These are phyloP conservation scores for Puntigrus tetrazona DNA, from an alignment of 2,113 vertebrate species.

Conservation along the genomic window DNA sequence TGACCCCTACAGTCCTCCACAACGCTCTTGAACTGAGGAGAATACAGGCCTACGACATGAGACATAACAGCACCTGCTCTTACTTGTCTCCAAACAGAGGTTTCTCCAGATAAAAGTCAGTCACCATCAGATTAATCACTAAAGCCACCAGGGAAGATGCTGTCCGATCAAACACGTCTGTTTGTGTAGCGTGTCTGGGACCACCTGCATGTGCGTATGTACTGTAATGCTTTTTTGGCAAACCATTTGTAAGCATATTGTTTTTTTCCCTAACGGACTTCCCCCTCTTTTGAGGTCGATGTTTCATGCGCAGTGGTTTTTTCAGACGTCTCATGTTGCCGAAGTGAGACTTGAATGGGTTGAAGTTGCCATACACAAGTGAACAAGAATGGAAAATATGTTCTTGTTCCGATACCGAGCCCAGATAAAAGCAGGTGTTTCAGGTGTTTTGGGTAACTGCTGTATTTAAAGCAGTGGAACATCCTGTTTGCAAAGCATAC, in stretches of 20 bases:
- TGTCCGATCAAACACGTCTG: slow-evolving; percentile 62
- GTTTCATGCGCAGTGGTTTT: slow-evolving; percentile 65
- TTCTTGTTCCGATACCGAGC: slow-evolving; percentile 67
- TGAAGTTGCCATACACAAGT: slow-evolving; percentile 58
- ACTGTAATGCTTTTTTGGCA: slow-evolving; percentile 66
- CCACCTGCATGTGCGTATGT: slow-evolving; percentile 70
- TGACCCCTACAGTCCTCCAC: slow-evolving; percentile 12
- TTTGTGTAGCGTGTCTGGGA: slow-evolving; percentile 74
- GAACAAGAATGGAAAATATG: slow-evolving; percentile 72
- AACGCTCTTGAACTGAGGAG: slow-evolving; percentile 26
- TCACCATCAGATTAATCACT: slow-evolving; percentile 79
- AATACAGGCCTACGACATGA: slow-evolving; percentile 55
- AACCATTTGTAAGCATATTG: slow-evolving; percentile 69
- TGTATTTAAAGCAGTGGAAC: slow-evolving; percentile 71
- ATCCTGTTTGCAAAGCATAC: slow-evolving; percentile 66
- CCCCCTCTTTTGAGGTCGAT: slow-evolving; percentile 52
- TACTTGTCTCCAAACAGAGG: slow-evolving; percentile 67
- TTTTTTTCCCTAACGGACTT: slow-evolving; percentile 59
- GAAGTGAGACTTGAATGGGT: slow-evolving; percentile 36
- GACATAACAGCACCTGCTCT: slow-evolving; percentile 77
- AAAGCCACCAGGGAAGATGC: slow-evolving; percentile 67
- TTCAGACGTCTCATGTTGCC: slow-evolving; percentile 52
- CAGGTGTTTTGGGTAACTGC: slow-evolving; percentile 56
- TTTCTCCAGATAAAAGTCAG: slow-evolving; percentile 72
- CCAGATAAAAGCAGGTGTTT: slow-evolving; percentile 77